phyloP scores from a whole-genome alignment of 2,797 vertebrate species.

The Euthynnus affinis region DNA sequence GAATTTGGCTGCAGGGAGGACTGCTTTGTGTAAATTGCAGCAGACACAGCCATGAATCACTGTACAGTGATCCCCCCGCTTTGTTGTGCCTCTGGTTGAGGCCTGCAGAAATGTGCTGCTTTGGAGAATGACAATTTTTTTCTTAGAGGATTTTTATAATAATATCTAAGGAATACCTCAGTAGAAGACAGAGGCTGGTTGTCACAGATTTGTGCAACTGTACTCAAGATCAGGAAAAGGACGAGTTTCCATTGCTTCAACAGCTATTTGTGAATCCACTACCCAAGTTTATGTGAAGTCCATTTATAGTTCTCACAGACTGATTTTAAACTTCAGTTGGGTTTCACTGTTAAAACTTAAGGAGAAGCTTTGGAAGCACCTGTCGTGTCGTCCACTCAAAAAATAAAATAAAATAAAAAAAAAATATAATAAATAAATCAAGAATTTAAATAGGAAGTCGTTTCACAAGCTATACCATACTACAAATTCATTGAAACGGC shows the following conservation, averaged over 20 bases:
- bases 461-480: too few relatives aligned
- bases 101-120: background rate
- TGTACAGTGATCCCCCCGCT: background rate
- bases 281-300: too few relatives aligned
- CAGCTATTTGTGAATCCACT: background rate
- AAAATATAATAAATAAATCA: too few relatives aligned
- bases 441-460: too few relatives aligned
- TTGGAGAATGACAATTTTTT: background rate
- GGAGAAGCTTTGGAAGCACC: too few relatives aligned
- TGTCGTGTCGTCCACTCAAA: too few relatives aligned
- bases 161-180: background rate
- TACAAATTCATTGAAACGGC: too few relatives aligned
- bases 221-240: background rate
- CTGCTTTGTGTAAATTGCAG: background rate
- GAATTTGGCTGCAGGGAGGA: background rate
- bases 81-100: background rate
- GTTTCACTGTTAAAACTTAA: too few relatives aligned
- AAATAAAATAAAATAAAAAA: too few relatives aligned
- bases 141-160: background rate
- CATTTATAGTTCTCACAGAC: too few relatives aligned
- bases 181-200: background rate
- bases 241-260: background rate
- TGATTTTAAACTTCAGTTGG: too few relatives aligned
- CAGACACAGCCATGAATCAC: constrained; percentile 15
- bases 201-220: background rate